A percentile compares a stretch with the other conserved stretches of the same genome.
Conservation (phyloP, 2,113 vertebrate species). For the Sapajus apella region DNA sequence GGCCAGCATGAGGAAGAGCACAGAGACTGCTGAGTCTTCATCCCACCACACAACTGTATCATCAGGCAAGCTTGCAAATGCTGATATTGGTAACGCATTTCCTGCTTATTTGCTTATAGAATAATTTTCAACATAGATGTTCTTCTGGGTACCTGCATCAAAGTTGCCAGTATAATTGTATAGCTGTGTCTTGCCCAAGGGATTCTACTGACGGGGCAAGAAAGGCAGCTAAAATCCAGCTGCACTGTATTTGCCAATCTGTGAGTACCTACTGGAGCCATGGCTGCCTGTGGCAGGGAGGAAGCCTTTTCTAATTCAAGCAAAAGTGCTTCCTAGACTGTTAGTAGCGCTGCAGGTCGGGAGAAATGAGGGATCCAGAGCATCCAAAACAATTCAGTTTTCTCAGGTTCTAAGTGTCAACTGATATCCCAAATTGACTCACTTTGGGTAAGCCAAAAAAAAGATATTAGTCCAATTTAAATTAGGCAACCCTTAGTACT, state of each 20-base stretch:
- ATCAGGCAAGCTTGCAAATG: too few relatives aligned
- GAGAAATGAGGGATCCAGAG: background rate
- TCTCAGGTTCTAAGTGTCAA: background rate
- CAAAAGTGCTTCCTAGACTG: background rate
- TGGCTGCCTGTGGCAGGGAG: background rate
- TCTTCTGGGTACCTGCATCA: background rate
- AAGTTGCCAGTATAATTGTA: too few relatives aligned
- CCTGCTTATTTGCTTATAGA: background rate
- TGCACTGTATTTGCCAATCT: too few relatives aligned
- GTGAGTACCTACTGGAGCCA: fast-evolving
- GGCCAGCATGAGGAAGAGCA: too few relatives aligned
- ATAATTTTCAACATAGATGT: background rate
- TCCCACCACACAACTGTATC: fast-evolving
- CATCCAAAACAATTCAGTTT: background rate
- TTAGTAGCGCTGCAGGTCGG: background rate
- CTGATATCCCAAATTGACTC: background rate
- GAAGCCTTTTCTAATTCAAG: background rate
- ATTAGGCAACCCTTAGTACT: background rate
- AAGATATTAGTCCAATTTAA: background rate
- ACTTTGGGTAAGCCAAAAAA: background rate
- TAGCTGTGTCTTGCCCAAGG: background rate
- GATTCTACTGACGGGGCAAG: fast-evolving
- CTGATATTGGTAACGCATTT: background rate
- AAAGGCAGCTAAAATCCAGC: too few relatives aligned
- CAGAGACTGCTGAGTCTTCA: too few relatives aligned